Conservation (phyloP, 2,113 vertebrate species). For the Zapus hudsonius region DNA sequence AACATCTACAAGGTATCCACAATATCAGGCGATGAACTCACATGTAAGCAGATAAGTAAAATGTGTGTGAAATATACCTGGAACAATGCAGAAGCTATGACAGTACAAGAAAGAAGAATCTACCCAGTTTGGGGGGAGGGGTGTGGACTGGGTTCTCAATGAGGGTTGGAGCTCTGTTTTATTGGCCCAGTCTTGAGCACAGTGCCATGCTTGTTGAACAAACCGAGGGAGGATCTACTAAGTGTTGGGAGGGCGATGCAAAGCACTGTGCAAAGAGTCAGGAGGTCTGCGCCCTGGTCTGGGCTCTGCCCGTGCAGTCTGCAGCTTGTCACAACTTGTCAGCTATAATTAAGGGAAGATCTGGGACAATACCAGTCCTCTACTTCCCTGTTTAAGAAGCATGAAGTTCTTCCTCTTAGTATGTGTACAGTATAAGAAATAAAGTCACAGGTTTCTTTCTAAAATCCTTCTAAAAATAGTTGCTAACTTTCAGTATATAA, state of each 20-base stretch:
- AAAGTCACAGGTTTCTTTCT: slow-evolving; percentile 43
- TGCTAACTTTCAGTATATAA: not conserved
- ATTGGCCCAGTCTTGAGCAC: not conserved
- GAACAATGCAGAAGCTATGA: not conserved
- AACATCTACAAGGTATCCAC: not conserved
- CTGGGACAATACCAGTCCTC: not conserved
- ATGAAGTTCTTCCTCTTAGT: not conserved
- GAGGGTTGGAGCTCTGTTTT: not conserved
- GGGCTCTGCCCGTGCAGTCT: not conserved
- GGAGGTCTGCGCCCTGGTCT: slow-evolving; percentile 28
- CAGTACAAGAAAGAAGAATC: not conserved
- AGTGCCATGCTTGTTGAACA: not conserved
- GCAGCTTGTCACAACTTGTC: slow-evolving; percentile 41
- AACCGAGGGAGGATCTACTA: slow-evolving; percentile 13
- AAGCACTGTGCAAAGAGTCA: slow-evolving; percentile 3
- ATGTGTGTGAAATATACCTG: not conserved
- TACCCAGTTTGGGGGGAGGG: not conserved
- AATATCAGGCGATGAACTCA: not conserved
- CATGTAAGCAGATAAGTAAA: not conserved
- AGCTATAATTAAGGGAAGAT: slow-evolving; percentile 37
- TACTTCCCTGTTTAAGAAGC: slow-evolving; percentile 34
- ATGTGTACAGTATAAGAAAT: slow-evolving; percentile 13
- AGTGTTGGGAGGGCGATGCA: slow-evolving; percentile 18
- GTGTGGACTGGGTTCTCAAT: not conserved
- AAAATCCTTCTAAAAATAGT: slow-evolving; percentile 27